A percentile compares a stretch with the other conserved stretches of the same genome.
These are phyloP conservation scores for Aplocera efformata DNA, from an alignment of 2,888 invertebrate genomes.

Conservation along the genomic window DNA sequence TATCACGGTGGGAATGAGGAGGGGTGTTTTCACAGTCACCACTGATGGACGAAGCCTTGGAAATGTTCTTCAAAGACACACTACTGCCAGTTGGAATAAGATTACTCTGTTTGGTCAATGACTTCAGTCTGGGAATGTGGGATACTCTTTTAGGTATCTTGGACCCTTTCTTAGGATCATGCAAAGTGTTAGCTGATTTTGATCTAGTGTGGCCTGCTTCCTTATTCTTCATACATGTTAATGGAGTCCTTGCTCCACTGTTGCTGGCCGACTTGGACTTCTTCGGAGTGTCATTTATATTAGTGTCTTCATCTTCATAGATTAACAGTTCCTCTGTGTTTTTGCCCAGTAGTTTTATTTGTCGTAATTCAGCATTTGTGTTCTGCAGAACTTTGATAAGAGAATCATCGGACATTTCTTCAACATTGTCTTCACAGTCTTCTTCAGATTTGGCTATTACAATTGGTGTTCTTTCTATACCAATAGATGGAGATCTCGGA, in stretches of 20 bases:
- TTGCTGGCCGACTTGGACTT: conserved; percentile 56
- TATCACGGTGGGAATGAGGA: conserved; percentile 69
- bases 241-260: conserved; percentile 65
- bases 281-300: conserved; percentile 53
- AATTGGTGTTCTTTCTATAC: conserved; percentile 74
- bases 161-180: conserved; percentile 49
- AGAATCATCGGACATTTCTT: conserved; percentile 73
- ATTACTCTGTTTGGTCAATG: conserved; percentile 52
- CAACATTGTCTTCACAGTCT: conserved; percentile 54
- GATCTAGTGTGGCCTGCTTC: conserved; percentile 60
- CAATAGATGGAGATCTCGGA: conserved; percentile 71
- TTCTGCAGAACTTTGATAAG: conserved; percentile 66
- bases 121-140: conserved; percentile 70
- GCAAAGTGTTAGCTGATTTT: conserved; percentile 66
- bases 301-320: conserved; percentile 76
- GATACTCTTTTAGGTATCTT: conserved; percentile 58
- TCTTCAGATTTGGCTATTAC: conserved; percentile 53
- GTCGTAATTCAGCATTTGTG: conserved; percentile 56
- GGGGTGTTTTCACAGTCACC: conserved; percentile 76
- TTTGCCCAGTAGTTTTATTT: conserved; percentile 46
- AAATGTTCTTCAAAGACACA: conserved; percentile 59
- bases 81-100: conserved; percentile 49
- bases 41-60: conserved; percentile 48
- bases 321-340: conserved; percentile 76
- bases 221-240: conserved; percentile 76